Evolutionary conservation across 1,140 invertebrate species (phyloP).

Genomic region (Drosophila leontia): DNA sequence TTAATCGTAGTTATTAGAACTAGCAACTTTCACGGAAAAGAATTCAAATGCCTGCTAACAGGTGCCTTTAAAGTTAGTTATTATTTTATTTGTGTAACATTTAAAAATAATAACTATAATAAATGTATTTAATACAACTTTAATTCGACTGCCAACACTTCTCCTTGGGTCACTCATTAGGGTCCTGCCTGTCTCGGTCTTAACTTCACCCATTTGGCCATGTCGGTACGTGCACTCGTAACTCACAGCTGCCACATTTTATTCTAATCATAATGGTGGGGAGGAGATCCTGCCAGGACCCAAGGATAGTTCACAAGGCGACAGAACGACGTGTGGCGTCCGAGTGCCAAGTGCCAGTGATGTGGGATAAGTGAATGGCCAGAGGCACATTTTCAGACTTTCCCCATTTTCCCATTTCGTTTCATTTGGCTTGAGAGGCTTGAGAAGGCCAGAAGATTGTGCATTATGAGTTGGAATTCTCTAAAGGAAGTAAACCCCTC

Average conservation of each 20-base stretch:
- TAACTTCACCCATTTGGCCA: not conserved
- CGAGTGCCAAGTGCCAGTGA: constrained; percentile 5
- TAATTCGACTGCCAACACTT: not conserved
- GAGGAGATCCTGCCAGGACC: not conserved
- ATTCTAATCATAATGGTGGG: constrained; percentile 35
- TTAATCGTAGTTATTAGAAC: not conserved
- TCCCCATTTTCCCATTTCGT: constrained; percentile 13
- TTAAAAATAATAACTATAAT: no score
- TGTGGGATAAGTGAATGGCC: constrained; percentile 8
- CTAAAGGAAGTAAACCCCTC: constrained; percentile 1
- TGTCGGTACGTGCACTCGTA: constrained; percentile 61
- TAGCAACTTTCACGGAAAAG: not conserved
- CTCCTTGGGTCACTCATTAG: constrained; percentile 51
- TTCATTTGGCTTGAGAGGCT: constrained; percentile 21
- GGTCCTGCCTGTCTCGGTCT: constrained; percentile 24
- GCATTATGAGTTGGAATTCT: constrained; percentile 19
- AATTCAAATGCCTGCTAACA: not conserved
- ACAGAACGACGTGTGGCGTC: constrained; percentile 21
- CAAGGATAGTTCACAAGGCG: constrained; percentile 16
- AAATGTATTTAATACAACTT: not conserved
- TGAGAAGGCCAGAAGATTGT: not conserved
- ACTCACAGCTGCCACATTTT: constrained; percentile 69
- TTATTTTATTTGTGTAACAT: not conserved
- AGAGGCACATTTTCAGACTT: constrained; percentile 29
- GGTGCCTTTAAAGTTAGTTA: not conserved